Percentiles rank a stretch among this genome's conserved stretches.
Evolutionary conservation across 2,797 vertebrate species (phyloP).

Genomic region (Gobio occitaniae): DNA sequence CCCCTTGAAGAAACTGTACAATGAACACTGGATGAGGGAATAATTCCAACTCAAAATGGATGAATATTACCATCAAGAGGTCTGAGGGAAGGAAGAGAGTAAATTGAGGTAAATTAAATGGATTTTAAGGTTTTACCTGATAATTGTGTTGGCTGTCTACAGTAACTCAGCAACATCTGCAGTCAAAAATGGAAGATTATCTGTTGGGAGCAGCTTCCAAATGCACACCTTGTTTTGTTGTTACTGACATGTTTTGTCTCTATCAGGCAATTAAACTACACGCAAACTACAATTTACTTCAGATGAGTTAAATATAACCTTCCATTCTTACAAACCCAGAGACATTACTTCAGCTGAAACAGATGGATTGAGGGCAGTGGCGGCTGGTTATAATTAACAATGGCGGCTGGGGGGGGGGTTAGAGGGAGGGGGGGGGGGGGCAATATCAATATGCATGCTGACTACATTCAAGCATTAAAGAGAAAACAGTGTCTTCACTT

Average conservation of each 20-base stretch:
- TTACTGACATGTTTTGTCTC: slow-evolving; percentile 62
- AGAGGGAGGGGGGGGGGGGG: too few relatives aligned
- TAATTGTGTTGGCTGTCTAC: slow-evolving; percentile 57
- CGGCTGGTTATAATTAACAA: too few relatives aligned
- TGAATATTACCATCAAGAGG: background rate
- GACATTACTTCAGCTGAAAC: slow-evolving; percentile 73
- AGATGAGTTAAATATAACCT: slow-evolving; percentile 58
- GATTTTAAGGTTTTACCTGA: slow-evolving; percentile 45
- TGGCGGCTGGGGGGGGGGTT: too few relatives aligned
- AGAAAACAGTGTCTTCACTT: too few relatives aligned
- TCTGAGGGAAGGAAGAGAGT: slow-evolving; percentile 39
- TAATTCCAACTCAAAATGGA: background rate
- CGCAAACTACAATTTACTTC: slow-evolving; percentile 62
- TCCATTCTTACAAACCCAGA: slow-evolving; percentile 65
- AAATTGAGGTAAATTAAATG: slow-evolving; percentile 40
- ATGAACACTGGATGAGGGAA: slow-evolving; percentile 1
- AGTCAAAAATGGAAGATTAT: slow-evolving; percentile 60
- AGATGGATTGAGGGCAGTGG: slow-evolving; percentile 5
- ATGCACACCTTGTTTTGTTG: slow-evolving; percentile 67
- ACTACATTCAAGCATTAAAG: too few relatives aligned
- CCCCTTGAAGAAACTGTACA: background rate
- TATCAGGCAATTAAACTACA: slow-evolving; percentile 65
- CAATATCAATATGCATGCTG: too few relatives aligned
- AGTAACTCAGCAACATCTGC: slow-evolving; percentile 51
- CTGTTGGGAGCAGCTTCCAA: slow-evolving; percentile 63